Evolutionary conservation across 2,113 vertebrate species (phyloP), one percentile per base, ranked within the genome.

Genomic region (Casuarius casuarius): DNA sequence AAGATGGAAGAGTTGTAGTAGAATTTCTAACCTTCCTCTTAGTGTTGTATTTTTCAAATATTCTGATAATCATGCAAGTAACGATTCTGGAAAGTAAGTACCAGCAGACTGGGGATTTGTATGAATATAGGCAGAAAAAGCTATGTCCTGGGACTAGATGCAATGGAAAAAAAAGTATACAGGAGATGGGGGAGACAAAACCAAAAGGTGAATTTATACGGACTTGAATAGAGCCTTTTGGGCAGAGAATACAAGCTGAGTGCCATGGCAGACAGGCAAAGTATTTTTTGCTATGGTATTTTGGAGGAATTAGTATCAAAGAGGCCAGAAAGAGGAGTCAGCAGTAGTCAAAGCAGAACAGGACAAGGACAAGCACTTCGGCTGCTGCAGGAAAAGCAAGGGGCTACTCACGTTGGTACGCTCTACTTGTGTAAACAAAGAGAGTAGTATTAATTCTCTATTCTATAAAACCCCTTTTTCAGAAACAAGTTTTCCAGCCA

Each of bases 401-500:
- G 56, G 87, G 87, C 84, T 86, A 42, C 92, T 92, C 78, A 0
- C 42, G 65, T 35, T 85, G 0, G 0, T 38, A 7, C 5, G 40
- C 33, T 82, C 78, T 70, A 1, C 48, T 82, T 58, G 67, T 82
- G 80, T 73, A 82, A 76, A 87, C 0, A 72, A 49, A 6, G 48
- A 85, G 93, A 93, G 90, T 35, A 80, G 82, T 1, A 21, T 9
- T 93, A 82, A 92, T 85, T 85, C 61, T 62, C 66, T 84, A 52
- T 29, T 92, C 77, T 70, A 93, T 87, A 95, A 77, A 92, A 26
- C 52, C 54, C 52, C 22, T 75, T 58, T 77, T 52, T 87, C 92
- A 92, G 75, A 91, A 92, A 77, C 3, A 97, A 95, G 97, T 95
- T 96, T 96, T 72, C 94, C 84, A 96, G 94, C 68, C 94, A 76